Evolutionary conservation across 2,113 vertebrate genomes (phyloP), one percentile per base, ranked within the genome.

Genomic region (Macrotus californicus): DNA sequence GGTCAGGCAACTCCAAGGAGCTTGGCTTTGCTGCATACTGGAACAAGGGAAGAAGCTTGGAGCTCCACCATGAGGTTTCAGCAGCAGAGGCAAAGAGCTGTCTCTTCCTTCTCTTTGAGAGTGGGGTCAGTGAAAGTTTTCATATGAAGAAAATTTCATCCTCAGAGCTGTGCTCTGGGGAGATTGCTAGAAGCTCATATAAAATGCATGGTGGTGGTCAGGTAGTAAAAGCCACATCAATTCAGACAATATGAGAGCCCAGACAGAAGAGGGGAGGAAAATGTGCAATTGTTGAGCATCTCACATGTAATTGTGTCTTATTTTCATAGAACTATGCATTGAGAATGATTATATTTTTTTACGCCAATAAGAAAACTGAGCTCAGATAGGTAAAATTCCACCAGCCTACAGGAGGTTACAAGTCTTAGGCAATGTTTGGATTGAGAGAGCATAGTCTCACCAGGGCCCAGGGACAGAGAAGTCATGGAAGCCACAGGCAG

Each of bases 241-340:
- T 12, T 31, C 24, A 87, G 39, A 31, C 5, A 11, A 22, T 2
- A 0, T 2, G 4, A 41, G 18, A 39, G 50, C 10, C 41, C 34
- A 3, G 66, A 14, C 1, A 2, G 26, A 16, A 50, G 19, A 43
- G 9, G 6, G 36, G 4, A 31, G 12, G 12, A 24, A 15, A 66
- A 14, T 15, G 24, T 2, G 0, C 8, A 21, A 54, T 41, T 13
- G 26, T 4, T 26, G 21, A n/a, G 31, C 1, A 16, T 19, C 29
- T 34, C 50, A 3, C 4, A 0, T 21, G 48, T 16, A 1, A 41
- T 7, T 0, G 0, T 21, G 15, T 43, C 50, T 43, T 14, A 48
- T 12, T 59, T 31, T 73, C 29, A 52, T 15, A 21, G 2, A 48
- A 29, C 29, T n/a, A 9, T 43, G n/a, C 43, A 11, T 3, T n/a